Conservation (phyloP, 2,888 invertebrate species). For the Drosophila niveifrons region DNA sequence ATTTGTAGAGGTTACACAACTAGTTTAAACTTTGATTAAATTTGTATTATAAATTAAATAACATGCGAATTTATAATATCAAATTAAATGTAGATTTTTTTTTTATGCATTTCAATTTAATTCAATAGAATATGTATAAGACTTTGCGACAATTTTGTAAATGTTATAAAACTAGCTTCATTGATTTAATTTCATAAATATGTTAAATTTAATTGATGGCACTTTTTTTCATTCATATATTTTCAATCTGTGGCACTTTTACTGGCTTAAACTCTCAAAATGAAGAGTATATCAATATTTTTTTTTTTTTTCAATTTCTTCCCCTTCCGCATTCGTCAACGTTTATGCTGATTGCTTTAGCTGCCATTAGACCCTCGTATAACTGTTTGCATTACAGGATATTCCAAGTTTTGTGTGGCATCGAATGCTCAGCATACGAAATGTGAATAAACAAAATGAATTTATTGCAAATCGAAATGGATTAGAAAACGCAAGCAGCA, state of each 20-base stretch:
- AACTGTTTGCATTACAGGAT: not conserved
- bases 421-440: slow-evolving; percentile 50
- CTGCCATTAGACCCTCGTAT: not conserved
- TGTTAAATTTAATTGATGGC: no score
- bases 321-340: not conserved
- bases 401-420: slow-evolving; percentile 11
- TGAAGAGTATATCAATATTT: no score
- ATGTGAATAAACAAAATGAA: slow-evolving; percentile 70
- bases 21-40: no score
- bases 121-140: no score
- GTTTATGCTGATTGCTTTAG: not conserved
- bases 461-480: slow-evolving; percentile 81
- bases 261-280: no score
- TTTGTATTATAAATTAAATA: no score
- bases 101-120: not conserved
- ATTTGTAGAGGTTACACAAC: no score
- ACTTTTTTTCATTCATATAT: no score
- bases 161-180: not conserved
- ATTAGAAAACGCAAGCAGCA: slow-evolving; percentile 47
- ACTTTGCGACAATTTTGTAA: not conserved
- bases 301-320: not conserved
- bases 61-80: no score
- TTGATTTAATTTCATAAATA: not conserved
- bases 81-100: no score
- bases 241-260: no score